Conservation (phyloP, 2,113 vertebrate genomes). For the Dascyllus trimaculatus region DNA sequence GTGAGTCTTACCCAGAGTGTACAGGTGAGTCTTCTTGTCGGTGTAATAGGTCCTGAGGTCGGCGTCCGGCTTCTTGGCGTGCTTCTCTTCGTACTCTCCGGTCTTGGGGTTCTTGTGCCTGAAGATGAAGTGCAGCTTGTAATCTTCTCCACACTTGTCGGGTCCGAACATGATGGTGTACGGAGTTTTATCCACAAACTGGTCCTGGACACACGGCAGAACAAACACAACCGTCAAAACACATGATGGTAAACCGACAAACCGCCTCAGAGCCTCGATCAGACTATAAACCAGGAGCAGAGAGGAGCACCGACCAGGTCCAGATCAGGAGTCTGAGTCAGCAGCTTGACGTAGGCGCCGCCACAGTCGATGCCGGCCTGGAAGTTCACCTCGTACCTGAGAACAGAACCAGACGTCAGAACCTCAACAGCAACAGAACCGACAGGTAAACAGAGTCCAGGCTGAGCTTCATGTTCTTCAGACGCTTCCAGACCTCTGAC, state of each 20-base stretch:
- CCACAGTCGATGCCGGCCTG: slow-evolving; percentile 98
- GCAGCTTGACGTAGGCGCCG: slow-evolving; percentile 96
- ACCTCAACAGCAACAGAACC: neutral
- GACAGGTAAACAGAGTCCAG: too few relatives aligned
- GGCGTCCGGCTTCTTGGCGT: slow-evolving; percentile 93
- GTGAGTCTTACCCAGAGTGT: slow-evolving; percentile 89
- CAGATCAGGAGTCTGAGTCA: slow-evolving; percentile 92
- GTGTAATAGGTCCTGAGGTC: slow-evolving; percentile 96
- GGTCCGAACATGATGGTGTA: slow-evolving; percentile 99
- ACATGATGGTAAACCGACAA: too few relatives aligned
- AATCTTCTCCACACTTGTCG: slow-evolving; percentile 98
- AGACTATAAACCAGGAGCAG: too few relatives aligned
- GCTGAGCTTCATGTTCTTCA: too few relatives aligned
- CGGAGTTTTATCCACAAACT: slow-evolving; percentile 95
- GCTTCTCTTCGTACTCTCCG: slow-evolving; percentile 94
- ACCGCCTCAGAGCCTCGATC: too few relatives aligned
- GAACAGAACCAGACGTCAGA: neutral
- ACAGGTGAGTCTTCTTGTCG: slow-evolving; percentile 98
- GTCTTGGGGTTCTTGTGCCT: slow-evolving; percentile 97
- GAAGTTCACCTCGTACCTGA: slow-evolving; percentile 98
- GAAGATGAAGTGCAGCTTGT: slow-evolving; percentile 99
- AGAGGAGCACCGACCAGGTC: slow-evolving; percentile 87
- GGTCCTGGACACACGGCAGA: slow-evolving; percentile 85
- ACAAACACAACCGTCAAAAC: too few relatives aligned
- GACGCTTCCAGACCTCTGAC: too few relatives aligned